phyloP scores from a whole-genome alignment of 2,888 invertebrate genomes.

The Sesia bembeciformis region DNA sequence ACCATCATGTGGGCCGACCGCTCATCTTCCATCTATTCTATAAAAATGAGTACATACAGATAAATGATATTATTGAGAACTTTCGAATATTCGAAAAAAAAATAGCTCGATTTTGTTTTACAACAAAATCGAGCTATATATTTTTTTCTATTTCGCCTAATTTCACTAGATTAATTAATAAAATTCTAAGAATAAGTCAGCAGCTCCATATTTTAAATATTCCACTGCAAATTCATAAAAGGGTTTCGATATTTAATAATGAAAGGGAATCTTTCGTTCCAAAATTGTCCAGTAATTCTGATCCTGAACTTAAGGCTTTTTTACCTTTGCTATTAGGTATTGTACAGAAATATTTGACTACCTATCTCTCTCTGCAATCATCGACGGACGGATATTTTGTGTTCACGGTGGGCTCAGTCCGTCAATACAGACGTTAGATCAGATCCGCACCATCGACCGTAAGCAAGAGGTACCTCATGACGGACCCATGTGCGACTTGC shows the following conservation, averaged over 20 bases:
- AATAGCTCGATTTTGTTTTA: too few species aligned
- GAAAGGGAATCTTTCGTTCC: not conserved
- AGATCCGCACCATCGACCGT: conserved; percentile 97
- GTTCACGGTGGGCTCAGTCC: conserved; percentile 99
- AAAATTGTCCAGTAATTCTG: too few species aligned
- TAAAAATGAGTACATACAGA: too few species aligned
- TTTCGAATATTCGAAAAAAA: too few species aligned
- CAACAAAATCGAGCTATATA: too few species aligned
- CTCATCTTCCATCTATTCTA: too few species aligned
- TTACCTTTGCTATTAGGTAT: conserved; percentile 68
- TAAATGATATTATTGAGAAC: too few species aligned
- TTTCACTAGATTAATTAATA: too few species aligned
- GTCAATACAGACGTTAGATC: conserved; percentile 98
- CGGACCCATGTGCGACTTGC: conserved; percentile 99
- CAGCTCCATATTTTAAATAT: not conserved
- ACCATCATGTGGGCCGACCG: too few species aligned
- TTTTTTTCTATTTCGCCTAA: too few species aligned
- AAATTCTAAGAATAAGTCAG: not conserved
- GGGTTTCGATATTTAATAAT: not conserved
- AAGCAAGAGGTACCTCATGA: conserved; percentile 99
- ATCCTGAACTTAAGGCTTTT: not conserved
- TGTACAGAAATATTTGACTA: conserved; percentile 99
- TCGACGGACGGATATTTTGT: conserved; percentile 99
- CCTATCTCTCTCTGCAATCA: conserved; percentile 95
- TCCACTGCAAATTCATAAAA: too few species aligned